Conservation (phyloP, 2,113 vertebrate genomes). For the Laticauda colubrina region DNA sequence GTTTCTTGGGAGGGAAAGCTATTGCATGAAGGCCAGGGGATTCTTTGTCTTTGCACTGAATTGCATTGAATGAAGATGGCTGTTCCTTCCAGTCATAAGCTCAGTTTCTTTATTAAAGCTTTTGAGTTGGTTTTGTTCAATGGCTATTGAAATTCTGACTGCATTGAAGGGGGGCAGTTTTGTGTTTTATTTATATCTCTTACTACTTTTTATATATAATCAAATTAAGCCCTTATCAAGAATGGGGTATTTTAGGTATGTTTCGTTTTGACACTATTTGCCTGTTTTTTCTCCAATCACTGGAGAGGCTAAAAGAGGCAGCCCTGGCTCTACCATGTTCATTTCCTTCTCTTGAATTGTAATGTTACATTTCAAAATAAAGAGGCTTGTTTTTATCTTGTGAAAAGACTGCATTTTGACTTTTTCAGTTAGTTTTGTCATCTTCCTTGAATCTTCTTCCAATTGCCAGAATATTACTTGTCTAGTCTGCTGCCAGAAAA, state of each 20-base stretch:
- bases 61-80: conserved; percentile 51
- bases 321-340: conserved; percentile 88
- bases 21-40: conserved; percentile 65
- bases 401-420: conserved; percentile 16
- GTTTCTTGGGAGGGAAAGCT: conserved; percentile 58
- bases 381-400: conserved; percentile 49
- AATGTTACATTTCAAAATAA: conserved; percentile 85
- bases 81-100: conserved; percentile 49
- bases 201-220: conserved; percentile 57
- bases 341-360: conserved; percentile 78
- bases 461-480: too few species aligned
- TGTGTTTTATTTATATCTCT: conserved; percentile 68
- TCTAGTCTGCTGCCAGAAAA: neutral
- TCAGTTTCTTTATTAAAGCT: conserved; percentile 37
- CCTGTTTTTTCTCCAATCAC: conserved; percentile 60
- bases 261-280: conserved; percentile 63
- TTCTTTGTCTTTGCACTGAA: conserved; percentile 69
- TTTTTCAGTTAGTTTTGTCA: neutral
- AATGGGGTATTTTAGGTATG: neutral
- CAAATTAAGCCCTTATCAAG: conserved; percentile 63
- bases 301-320: conserved; percentile 58
- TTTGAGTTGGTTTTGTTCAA: conserved; percentile 32
- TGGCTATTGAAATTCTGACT: conserved; percentile 26
- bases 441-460: neutral
- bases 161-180: conserved; percentile 30